Conservation (phyloP, 1,140 invertebrate genomes). For the Chelonus insularis region DNA sequence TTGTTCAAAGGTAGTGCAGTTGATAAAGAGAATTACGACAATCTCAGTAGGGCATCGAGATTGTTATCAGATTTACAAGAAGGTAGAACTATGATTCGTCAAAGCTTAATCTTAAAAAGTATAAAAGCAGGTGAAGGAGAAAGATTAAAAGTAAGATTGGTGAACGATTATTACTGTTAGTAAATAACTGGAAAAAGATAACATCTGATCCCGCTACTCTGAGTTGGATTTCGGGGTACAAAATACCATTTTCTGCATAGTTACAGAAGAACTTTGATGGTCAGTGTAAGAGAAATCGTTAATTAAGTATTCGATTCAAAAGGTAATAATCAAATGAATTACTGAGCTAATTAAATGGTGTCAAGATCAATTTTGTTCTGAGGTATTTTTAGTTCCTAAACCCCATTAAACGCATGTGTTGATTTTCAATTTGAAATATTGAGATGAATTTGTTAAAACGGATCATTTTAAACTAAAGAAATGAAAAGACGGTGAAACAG, state of each 20-base stretch:
- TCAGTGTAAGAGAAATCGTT: not conserved
- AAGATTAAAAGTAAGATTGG: conserved; percentile 6
- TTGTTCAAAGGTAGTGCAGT: not conserved
- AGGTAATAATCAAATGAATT: conserved; percentile 6
- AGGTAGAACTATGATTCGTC: conserved; percentile 23
- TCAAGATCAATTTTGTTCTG: conserved; percentile 8
- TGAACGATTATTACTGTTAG: conserved; percentile 1
- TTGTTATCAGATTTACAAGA: conserved; percentile 26
- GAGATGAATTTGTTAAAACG: conserved; percentile 9
- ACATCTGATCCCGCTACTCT: conserved; percentile 13
- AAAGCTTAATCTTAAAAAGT: conserved; percentile 26
- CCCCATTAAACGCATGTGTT: conserved; percentile 2
- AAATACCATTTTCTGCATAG: conserved; percentile 5
- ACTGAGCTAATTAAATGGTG: not conserved
- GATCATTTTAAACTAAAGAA: conserved; percentile 13
- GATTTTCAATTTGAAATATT: conserved; percentile 17
- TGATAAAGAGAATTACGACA: not conserved
- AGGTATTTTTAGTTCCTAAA: conserved; percentile 16
- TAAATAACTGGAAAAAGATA: conserved; percentile 10
- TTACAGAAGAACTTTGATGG: conserved; percentile 6
- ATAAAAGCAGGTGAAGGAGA: conserved; percentile 13
- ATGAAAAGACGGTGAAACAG: not conserved
- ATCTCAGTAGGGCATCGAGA: conserved; percentile 3
- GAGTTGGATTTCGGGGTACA: conserved; percentile 15
- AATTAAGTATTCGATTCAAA: not conserved